Evolutionary conservation across 2,797 vertebrate genomes (phyloP).

Genomic region (Malacoctenus gilli): DNA sequence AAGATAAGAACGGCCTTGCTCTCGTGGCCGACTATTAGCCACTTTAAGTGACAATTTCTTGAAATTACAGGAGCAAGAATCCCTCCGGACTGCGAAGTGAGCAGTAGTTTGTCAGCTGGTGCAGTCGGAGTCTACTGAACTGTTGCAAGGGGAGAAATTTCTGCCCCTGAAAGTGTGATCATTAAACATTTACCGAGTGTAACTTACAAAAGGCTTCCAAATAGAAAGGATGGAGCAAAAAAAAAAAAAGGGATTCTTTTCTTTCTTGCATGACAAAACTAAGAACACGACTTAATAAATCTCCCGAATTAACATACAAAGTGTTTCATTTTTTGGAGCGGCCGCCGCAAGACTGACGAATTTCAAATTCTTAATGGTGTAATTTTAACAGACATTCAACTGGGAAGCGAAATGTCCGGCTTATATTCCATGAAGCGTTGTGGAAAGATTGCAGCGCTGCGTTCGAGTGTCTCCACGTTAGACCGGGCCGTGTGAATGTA

Average conservation of each 20-base stretch:
- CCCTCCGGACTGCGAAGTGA: not conserved
- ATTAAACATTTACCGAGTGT: not conserved
- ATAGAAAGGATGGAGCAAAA: not conserved
- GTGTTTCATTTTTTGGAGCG: not conserved
- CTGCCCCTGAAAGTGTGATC: not conserved
- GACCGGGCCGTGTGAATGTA: no score
- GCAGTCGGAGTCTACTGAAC: not conserved
- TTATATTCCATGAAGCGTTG: no score
- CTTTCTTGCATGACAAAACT: not conserved
- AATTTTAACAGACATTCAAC: no score
- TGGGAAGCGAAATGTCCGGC: no score
- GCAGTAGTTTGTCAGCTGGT: not conserved
- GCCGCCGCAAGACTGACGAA: not conserved
- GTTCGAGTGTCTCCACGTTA: no score
- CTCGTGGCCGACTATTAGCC: not conserved
- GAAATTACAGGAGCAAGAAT: conserved; percentile 1
- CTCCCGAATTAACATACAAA: not conserved
- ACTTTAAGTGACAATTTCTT: conserved; percentile 1
- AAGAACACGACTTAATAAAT: not conserved
- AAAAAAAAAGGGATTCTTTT: not conserved
- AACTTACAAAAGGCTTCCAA: not conserved
- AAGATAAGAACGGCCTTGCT: conserved; percentile 11
- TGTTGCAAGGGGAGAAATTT: not conserved
- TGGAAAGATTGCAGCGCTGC: no score
- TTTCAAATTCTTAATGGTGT: not conserved